phyloP scores from a whole-genome alignment of 2,113 vertebrate species.

The Eidolon helvum region DNA sequence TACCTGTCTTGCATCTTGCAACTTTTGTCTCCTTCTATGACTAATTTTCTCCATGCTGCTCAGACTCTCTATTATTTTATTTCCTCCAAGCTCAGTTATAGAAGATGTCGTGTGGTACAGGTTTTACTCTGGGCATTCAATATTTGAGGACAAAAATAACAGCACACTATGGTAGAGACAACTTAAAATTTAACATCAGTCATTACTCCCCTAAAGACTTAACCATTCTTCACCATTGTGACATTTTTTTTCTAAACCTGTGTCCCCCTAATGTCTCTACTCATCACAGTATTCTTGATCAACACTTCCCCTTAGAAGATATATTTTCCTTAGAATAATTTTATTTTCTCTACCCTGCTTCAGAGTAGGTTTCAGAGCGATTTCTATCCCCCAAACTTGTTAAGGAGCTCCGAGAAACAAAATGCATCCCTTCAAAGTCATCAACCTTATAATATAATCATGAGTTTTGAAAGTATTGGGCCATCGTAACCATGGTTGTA shows the following conservation, averaged over 20 bases:
- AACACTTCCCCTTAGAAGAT: not conserved
- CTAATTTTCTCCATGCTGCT: not conserved
- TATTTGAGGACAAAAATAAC: not conserved
- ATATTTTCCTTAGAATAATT: not conserved
- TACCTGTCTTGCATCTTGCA: not conserved
- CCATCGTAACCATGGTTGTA: not conserved
- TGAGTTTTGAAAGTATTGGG: not conserved
- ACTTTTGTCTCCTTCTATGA: not conserved
- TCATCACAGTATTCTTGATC: not conserved
- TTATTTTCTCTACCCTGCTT: not conserved
- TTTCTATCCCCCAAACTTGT: not conserved
- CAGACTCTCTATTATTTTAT: not conserved
- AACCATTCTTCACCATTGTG: not conserved
- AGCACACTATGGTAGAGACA: not conserved
- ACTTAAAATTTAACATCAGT: not conserved
- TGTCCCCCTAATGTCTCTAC: not conserved
- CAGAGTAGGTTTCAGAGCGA: not conserved
- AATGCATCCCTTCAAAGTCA: not conserved
- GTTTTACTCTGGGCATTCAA: not conserved
- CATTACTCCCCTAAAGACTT: not conserved
- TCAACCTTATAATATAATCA: not conserved
- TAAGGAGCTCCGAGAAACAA: not conserved
- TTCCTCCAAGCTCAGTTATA: not conserved
- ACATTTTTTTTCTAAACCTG: not conserved
- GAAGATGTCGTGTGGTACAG: not conserved